These are phyloP conservation scores for Gastracanthus pulcherrimus DNA, from an alignment of 2,888 invertebrate species.

Conservation along the genomic window DNA sequence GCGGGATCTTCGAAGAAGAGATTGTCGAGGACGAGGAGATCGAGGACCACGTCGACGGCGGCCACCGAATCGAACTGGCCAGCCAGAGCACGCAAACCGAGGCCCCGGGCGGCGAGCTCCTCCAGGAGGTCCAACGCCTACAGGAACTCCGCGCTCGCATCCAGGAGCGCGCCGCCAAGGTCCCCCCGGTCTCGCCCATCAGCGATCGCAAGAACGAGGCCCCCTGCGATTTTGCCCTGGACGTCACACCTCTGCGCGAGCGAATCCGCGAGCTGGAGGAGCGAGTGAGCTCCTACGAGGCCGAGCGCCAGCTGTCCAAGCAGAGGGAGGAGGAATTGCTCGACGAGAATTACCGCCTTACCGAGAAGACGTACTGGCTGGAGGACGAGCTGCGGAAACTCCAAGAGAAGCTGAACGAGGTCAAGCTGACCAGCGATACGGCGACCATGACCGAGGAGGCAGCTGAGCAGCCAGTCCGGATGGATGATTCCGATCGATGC, in stretches of 20 bases:
- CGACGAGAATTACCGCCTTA: constrained; percentile 69
- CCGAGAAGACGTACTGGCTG: constrained; percentile 66
- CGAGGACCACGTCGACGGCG: constrained; percentile 75
- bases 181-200: constrained; percentile 51
- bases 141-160: constrained; percentile 71
- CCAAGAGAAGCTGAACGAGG: not conserved
- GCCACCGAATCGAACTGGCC: constrained; percentile 68
- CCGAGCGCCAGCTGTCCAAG: constrained; percentile 63
- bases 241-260: constrained; percentile 56
- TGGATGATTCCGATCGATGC: not conserved
- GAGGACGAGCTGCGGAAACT: constrained; percentile 65
- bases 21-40: constrained; percentile 76
- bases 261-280: constrained; percentile 68
- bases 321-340: constrained; percentile 69
- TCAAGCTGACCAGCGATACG: not conserved
- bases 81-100: constrained; percentile 71
- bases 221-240: not conserved
- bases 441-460: constrained; percentile 43
- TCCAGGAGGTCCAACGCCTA: constrained; percentile 71
- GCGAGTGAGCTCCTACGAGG: constrained; percentile 61
- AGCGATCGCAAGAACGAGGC: constrained; percentile 32
- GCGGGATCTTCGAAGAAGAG: constrained; percentile 85
- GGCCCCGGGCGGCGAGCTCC: constrained; percentile 69
- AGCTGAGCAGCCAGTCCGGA: not conserved
- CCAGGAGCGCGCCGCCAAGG: constrained; percentile 70